These are phyloP conservation scores for Morelia viridis DNA, from an alignment of 2,797 vertebrate genomes.

Conservation along the genomic window DNA sequence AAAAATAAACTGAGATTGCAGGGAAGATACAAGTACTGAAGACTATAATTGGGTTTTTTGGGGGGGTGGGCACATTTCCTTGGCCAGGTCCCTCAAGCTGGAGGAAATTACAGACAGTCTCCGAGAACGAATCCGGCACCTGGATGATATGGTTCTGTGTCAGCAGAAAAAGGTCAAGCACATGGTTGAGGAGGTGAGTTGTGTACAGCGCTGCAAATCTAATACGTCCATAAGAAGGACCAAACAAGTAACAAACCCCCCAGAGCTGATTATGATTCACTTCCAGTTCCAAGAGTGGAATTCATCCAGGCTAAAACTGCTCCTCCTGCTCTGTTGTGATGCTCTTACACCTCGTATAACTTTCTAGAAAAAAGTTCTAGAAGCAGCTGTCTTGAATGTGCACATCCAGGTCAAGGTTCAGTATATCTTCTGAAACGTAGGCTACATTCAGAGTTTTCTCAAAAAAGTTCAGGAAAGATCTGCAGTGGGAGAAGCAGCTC, in stretches of 20 bases:
- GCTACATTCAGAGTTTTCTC: not conserved
- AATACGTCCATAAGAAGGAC: not conserved
- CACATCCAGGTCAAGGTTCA: not conserved
- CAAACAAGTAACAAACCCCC: constrained; percentile 5
- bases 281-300: not conserved
- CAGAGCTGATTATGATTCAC: not conserved
- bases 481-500: too few relatives aligned
- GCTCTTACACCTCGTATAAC: not conserved
- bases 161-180: constrained; percentile 97
- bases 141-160: constrained; percentile 98
- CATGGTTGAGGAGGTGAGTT: constrained; percentile 96
- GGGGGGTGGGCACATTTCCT: not conserved
- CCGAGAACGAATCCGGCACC: constrained; percentile 90
- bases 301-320: not conserved
- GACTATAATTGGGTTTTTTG: too few relatives aligned
- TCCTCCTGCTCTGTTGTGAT: not conserved
- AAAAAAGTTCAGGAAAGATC: not conserved
- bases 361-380: not conserved
- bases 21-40: too few relatives aligned
- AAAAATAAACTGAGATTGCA: too few relatives aligned
- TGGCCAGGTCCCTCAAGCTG: constrained; percentile 82
- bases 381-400: not conserved
- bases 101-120: constrained; percentile 82
- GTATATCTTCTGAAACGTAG: not conserved
- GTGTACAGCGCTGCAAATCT: not conserved